Conservation (phyloP, 2,797 vertebrate genomes). For the Crocodylus rhombifer region DNA sequence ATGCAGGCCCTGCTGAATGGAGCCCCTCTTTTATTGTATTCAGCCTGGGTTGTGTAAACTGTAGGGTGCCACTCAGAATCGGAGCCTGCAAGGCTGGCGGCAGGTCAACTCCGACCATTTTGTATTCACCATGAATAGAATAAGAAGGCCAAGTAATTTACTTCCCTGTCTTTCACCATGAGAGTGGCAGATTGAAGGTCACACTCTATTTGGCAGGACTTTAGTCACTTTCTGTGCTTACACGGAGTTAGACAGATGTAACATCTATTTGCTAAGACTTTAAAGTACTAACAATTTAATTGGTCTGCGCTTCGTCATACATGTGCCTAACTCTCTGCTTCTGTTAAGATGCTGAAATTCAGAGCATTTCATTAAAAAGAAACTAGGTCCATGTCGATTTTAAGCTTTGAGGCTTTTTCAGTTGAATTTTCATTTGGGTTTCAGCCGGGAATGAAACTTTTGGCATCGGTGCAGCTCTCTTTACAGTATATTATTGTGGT, state of each 20-base stretch:
- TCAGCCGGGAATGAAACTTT: background rate
- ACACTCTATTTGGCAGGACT: conserved; percentile 74
- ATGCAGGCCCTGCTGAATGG: conserved; percentile 80
- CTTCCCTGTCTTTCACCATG: conserved; percentile 77
- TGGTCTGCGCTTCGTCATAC: background rate
- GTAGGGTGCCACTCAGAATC: conserved; percentile 81
- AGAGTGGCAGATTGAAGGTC: conserved; percentile 87
- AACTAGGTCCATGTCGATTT: rapidly evolving
- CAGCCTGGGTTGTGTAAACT: conserved; percentile 79
- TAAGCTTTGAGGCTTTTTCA: rapidly evolving
- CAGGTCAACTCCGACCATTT: conserved; percentile 76
- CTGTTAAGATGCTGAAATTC: rapidly evolving
- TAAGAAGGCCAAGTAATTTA: conserved; percentile 77
- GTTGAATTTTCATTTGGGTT: rapidly evolving
- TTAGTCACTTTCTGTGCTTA: conserved; percentile 66
- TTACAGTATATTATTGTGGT: rapidly evolving
- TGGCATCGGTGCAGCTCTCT: rapidly evolving
- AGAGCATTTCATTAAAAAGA: rapidly evolving
- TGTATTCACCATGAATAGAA: conserved; percentile 80
- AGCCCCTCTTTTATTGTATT: conserved; percentile 82
- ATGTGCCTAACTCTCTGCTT: background rate
- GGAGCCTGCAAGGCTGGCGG: conserved; percentile 81
- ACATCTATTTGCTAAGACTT: conserved; percentile 35
- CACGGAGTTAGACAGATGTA: conserved; percentile 75
- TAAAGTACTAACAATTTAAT: conserved; percentile 23